A percentile compares a stretch with the other conserved stretches of the same genome.
These are phyloP conservation scores for Diloba caeruleocephala DNA, from an alignment of 2,888 invertebrate species.

Conservation along the genomic window DNA sequence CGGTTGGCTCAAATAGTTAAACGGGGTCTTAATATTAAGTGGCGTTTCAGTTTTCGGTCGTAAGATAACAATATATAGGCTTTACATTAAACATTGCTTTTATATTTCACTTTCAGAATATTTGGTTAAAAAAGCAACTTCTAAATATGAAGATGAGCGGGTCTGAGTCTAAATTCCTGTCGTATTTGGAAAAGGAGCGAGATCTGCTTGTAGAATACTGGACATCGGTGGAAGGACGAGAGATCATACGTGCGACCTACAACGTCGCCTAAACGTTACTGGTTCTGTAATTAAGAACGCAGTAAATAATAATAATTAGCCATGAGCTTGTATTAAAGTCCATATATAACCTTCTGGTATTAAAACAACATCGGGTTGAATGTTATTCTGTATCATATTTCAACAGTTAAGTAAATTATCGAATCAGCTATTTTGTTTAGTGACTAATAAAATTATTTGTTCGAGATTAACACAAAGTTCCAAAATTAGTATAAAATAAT, in stretches of 20 bases:
- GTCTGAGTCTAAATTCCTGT: slow-evolving; percentile 90
- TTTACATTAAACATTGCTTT: slow-evolving; percentile 1
- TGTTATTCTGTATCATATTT: slow-evolving; percentile 9
- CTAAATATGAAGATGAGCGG: slow-evolving; percentile 84
- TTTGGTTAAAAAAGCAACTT: slow-evolving; percentile 86
- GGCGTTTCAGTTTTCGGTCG: too few relatives aligned
- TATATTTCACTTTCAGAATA: slow-evolving; percentile 87
- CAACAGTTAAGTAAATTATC: slow-evolving; percentile 8
- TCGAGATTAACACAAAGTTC: slow-evolving; percentile 8
- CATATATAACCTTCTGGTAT: slow-evolving; percentile 6
- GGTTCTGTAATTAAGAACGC: not conserved
- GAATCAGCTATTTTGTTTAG: slow-evolving; percentile 8
- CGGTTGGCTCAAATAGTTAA: too few relatives aligned
- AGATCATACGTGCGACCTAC: slow-evolving; percentile 63
- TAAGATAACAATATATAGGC: not conserved
- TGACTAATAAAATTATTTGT: slow-evolving; percentile 6
- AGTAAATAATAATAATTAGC: slow-evolving; percentile 5
- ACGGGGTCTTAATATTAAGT: too few relatives aligned
- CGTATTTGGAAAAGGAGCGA: slow-evolving; percentile 91
- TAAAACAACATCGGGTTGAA: not conserved
- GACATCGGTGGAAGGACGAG: slow-evolving; percentile 92
- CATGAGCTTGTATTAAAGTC: slow-evolving; percentile 15
- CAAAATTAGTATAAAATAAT: not conserved
- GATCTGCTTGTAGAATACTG: slow-evolving; percentile 92
- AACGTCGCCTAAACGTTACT: slow-evolving; percentile 28